Base-by-base conservation (phyloP, 2,797 vertebrate genomes). In the Propithecus perrieri region DNA sequence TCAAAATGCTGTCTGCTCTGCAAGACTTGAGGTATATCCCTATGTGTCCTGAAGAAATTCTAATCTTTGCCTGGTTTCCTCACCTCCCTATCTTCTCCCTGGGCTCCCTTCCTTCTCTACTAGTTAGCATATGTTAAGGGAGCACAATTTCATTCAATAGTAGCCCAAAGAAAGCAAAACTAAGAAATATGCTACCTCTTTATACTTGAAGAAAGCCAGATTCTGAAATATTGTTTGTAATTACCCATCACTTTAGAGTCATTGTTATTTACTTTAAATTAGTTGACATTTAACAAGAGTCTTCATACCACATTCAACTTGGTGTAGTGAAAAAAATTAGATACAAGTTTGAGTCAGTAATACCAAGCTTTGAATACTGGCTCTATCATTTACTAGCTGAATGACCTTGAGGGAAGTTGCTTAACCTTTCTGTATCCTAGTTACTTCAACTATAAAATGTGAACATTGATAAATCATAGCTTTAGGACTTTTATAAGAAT, bases 381-480 rank as follows among this genome's bases (percentile, higher is more conserved):
- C 80, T 91, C 67, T 91, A 5, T 79, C 81, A 75, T 95, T 94
- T 94, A 91, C 46, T 92, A 79, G n/a, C 81, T 75, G 26, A 94
- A 9, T 92, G n/a, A 91, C 89, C 81, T 83, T 83, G 57, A 22
- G 81, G 48, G 74, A 87, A 97, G 96, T 95, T 85, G 90, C 63
- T 94, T 93, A 91, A 90, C 71, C 75, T 95, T 55, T 90, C 61
- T 85, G 35, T 91, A 74, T 83, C 50, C 22, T 79, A 48, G 46
- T 91, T 93, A 89, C 57, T 93, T 96, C 46, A 89, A 48, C 20
- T 89, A 83, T 85, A 91, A 92, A 92, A 93, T 57, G 5, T 72
- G 30, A 95, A 79, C 28, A 90, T 8, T 85, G 92, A 38, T 88
- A 89, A 87, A 55, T 95, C n/a, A 71, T 96, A 63, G 35, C 41